A percentile compares a stretch with the other conserved stretches of the same genome.
These are phyloP conservation scores for Biston betularia DNA, from an alignment of 2,888 invertebrate species.

Conservation along the genomic window DNA sequence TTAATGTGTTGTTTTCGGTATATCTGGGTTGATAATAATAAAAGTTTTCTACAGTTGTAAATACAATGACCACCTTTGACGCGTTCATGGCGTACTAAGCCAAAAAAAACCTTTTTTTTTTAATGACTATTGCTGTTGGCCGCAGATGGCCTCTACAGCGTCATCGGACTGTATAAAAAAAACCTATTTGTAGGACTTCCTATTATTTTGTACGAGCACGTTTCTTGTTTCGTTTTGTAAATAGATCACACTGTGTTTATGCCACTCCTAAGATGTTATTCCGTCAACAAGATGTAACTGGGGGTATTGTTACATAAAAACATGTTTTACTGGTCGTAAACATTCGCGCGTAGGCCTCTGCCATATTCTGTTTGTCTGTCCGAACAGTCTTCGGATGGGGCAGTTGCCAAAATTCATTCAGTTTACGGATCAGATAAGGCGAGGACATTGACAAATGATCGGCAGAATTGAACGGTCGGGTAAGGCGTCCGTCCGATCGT, in stretches of 20 bases:
- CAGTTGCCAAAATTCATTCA: conserved; percentile 66
- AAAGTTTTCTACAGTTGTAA: no score
- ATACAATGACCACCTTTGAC: no score
- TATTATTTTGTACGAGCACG: neutral
- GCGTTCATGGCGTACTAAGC: neutral
- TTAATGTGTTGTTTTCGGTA: no score
- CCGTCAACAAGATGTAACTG: conserved; percentile 39
- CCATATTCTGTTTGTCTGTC: conserved; percentile 44
- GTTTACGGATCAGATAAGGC: conserved; percentile 69
- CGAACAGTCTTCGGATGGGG: conserved; percentile 42
- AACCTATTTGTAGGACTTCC: neutral
- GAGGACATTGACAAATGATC: conserved; percentile 75
- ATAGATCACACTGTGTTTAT: conserved; percentile 14
- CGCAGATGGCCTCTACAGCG: no score
- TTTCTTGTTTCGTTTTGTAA: neutral
- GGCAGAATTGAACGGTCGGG: conserved; percentile 61
- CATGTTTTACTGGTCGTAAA: conserved; percentile 44
- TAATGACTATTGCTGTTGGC: no score
- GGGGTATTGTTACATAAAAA: conserved; percentile 41
- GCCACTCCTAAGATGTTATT: conserved; percentile 30
- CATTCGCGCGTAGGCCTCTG: conserved; percentile 31
- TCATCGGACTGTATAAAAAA: no score
- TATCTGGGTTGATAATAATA: no score
- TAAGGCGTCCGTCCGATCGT: conserved; percentile 61
- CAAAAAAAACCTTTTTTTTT: no score